Evolutionary conservation across 2,888 invertebrate species (phyloP).

Genomic region (Synanthedon formicaeformis): DNA sequence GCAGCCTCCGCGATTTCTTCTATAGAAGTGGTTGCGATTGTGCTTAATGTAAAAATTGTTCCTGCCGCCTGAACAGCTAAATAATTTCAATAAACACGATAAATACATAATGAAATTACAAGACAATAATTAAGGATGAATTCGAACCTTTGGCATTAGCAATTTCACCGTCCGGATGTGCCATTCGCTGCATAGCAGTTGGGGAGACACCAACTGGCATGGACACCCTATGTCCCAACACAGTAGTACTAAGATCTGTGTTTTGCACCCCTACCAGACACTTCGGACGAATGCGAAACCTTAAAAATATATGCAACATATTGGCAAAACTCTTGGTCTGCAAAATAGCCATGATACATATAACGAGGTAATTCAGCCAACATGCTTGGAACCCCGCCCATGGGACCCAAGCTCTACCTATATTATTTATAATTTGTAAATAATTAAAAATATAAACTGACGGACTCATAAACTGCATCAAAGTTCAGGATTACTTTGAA

Average conservation of each 20-base stretch:
- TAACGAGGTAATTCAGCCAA: no score
- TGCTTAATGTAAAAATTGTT: constrained; percentile 85
- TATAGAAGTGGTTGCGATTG: constrained; percentile 86
- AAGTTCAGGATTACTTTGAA: no score
- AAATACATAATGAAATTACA: background rate
- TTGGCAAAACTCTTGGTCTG: background rate
- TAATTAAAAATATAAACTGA: no score
- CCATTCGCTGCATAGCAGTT: constrained; percentile 92
- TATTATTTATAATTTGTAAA: no score
- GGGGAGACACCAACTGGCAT: constrained; percentile 88
- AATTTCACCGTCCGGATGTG: constrained; percentile 88
- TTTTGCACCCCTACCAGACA: constrained; percentile 79
- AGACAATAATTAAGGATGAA: background rate
- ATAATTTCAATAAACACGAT: constrained; percentile 1
- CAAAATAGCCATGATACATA: background rate
- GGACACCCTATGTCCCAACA: constrained; percentile 75
- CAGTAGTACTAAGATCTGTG: constrained; percentile 71
- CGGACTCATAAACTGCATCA: no score
- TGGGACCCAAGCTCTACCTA: no score
- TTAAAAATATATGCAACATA: constrained; percentile 25
- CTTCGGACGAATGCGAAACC: constrained; percentile 82
- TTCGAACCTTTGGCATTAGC: constrained; percentile 78
- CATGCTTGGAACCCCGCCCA: no score
- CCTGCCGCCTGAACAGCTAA: constrained; percentile 82
- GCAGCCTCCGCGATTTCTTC: constrained; percentile 87